Base-by-base conservation (phyloP, 2,888 invertebrate species). In the Endotricha flammealis region DNA sequence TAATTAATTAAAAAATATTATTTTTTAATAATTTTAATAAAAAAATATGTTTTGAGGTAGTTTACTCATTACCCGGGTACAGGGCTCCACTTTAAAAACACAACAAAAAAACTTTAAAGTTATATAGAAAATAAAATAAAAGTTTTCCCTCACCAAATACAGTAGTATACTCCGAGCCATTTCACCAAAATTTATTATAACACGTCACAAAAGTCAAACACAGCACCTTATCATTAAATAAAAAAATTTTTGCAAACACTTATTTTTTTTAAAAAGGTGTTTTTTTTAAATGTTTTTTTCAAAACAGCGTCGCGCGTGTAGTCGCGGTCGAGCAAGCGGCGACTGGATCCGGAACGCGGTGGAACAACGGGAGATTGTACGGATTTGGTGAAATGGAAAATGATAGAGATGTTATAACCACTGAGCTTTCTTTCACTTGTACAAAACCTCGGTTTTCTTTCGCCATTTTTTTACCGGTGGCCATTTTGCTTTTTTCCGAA, bases 331-430 rank as follows among this genome's bases (percentile, higher is more conserved):
- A 44, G 48, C 44, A 49, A 48, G 40, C 45, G 42, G 41, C 41
- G 40, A 50, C 50, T 57, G 54, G 57, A 59, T 69, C 65, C 59
- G 64, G 57, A 50, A 44, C 39, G 33, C 35, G 41, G 41, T 29
- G 53, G 61, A 54, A 63, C 54, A 73, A 68, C 73, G 69, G 69
- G 66, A 70, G 50, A 54, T 57, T 50, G 53, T 56, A 51, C 55
- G 55, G 53, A 46, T 50, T 52, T 44, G 58, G 68, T 57, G 65
- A 74, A 59, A 70, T 71, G 65, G 69, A 32, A 57, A 52, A 44
- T 44, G 34, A 59, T 57, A 59, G 70, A 71, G 75, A 41, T 60
- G 64, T 32, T 38, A 20, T 12, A 1, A 14, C 10, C 22, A 20
- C 20, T 20, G n/a, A n/a, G n/a, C 7, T 12, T 12, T n/a, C 12